Base-by-base conservation (phyloP, 2,797 vertebrate species). In the Lacerta viridis region DNA sequence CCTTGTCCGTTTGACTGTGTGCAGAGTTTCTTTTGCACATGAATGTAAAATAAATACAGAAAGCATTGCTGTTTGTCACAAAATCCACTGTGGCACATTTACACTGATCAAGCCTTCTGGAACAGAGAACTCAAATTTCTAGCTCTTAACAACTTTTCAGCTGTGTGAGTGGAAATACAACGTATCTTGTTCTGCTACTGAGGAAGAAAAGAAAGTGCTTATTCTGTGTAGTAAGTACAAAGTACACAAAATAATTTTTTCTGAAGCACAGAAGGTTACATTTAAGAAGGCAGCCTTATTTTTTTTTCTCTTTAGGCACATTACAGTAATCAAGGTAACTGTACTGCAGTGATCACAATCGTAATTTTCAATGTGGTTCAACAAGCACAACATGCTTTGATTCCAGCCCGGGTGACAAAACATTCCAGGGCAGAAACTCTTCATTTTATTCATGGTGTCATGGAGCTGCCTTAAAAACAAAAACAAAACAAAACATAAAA, bases 261-360 rank as follows among this genome's bases (percentile, higher is more conserved):
- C 93, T 93, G 96, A 97, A 97, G 97, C 97, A 98, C 97, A 97
- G 96, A 97, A 96, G 97, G 95, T 96, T 97, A 98, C 92, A 96
- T 89, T 55, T 93, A 97, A 97, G 97, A 98, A 98, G 97, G 97
- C 98, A 98, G 98, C 98, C 98, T 98, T 97, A 97, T 95, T 97
- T 61, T 64, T 23, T 61, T 64, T 64, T 97, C 39, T 75, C 72
- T 96, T 97, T 97, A 99, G 99, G 98, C 98, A 99, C 98, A 90
- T 98, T 94, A 97, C 98, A 98, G 97, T 97, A 97, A 98, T 97
- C 96, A 96, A 97, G 96, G 95, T 95, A 94, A 96, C 93, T 93
- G 94, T 92, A 95, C 94, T 96, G 95, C 92, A 96, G 97, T 92
- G 90, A 95, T 96, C 96, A 97, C 96, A 97, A 96, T 97, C 95